These are phyloP conservation scores for Neoascia interrupta DNA, from an alignment of 2,888 invertebrate species.

Conservation along the genomic window DNA sequence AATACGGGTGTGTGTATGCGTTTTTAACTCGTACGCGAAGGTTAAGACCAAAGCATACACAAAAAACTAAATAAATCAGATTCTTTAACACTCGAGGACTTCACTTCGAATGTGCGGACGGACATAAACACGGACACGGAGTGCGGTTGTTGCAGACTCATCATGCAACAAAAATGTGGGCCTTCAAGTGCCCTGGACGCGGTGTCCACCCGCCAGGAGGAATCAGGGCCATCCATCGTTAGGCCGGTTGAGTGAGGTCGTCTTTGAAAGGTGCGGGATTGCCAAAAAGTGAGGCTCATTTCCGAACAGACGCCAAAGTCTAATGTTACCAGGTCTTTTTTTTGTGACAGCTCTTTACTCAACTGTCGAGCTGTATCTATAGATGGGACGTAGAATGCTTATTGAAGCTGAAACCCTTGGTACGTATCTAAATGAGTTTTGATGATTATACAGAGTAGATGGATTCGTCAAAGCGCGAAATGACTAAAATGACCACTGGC, in stretches of 20 bases:
- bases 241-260: conserved; percentile 24
- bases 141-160: conserved; percentile 28
- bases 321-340: conserved; percentile 47
- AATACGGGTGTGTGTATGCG: conserved; percentile 54
- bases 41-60: conserved; percentile 10
- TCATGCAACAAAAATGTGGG: conserved; percentile 59
- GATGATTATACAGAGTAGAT: not conserved
- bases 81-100: conserved; percentile 56
- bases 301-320: conserved; percentile 36
- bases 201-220: not conserved
- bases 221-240: conserved; percentile 3
- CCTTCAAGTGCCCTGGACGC: conserved; percentile 38
- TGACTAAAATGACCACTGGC: conserved; percentile 50
- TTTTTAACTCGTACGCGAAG: conserved; percentile 34
- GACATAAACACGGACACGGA: too few species aligned
- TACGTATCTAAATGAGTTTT: conserved; percentile 48
- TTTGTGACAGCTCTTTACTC: not conserved
- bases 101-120: conserved; percentile 32
- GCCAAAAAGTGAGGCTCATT: conserved; percentile 49
- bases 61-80: conserved; percentile 56
- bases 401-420: conserved; percentile 60
- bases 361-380: not conserved
- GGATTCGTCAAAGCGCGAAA: conserved; percentile 26
- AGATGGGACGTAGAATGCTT: conserved; percentile 4
- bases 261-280: conserved; percentile 34